Evolutionary conservation across 1,140 invertebrate species (phyloP), one percentile per base, ranked within the genome.

Genomic region (Drosophila orena): DNA sequence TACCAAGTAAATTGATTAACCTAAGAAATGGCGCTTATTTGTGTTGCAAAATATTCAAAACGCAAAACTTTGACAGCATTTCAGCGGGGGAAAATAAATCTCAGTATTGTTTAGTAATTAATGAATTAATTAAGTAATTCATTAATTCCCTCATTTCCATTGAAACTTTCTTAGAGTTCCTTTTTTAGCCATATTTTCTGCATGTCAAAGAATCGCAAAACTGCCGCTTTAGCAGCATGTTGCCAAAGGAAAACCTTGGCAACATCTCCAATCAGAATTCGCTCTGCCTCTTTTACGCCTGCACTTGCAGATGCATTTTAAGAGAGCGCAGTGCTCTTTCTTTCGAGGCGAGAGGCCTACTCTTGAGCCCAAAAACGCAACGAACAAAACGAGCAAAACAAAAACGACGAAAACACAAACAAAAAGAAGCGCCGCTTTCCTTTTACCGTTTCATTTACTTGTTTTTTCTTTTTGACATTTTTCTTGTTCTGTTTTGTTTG

Each of bases 301-400:
- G 64, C 66, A 69, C 42, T 55, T 55, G 12, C 42, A 34, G 56
- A 34, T 70, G 66, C 66, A 70, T 40, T 24, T 34, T 10, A 70
- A 70, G 64, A 70, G 66, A 47, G 50, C 12, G n/a, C 0, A 7
- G 8, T 30, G 30, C 30, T 30, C 30, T 30, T 30, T 8, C 27
- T 30, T 22, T 2, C n/a, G 24, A 40, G 44, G 2, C 2, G 24
- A 10, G 35, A 49, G 17, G n/a, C 15, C 4, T 46, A 24, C 79
- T 65, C 69, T 78, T 76, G 71, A 76, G 62, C 35, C 37, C 35
- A 52, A 78, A 89, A 86, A 90, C 84, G 85, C 88, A 91, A 91
- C 90, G 90, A 91, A 91, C 81, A 91, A 91, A 91, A 84, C 79
- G 90, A 91, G 85, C 90, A 91, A 91, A 91, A 91, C 85, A 91